Conservation (phyloP, 2,797 vertebrate genomes). For the Argentina silus region DNA sequence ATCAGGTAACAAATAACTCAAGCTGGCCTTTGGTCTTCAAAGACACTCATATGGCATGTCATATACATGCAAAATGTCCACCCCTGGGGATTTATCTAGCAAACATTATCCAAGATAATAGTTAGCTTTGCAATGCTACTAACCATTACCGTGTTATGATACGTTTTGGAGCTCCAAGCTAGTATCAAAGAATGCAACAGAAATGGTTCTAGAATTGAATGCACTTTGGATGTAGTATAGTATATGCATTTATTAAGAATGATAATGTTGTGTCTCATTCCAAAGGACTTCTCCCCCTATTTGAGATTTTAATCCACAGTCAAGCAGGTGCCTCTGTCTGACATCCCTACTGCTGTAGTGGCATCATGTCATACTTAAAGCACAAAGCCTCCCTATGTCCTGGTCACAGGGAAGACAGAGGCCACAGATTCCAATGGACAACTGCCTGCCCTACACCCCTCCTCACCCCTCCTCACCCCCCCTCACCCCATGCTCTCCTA, state of each 20-base stretch:
- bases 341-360: slow-evolving; percentile 39
- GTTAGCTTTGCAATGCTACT: slow-evolving; percentile 17
- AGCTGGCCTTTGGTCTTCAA: slow-evolving; percentile 41
- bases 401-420: slow-evolving; percentile 15
- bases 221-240: not conserved
- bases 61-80: slow-evolving; percentile 42
- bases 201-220: not conserved
- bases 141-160: not conserved
- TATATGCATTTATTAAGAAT: not conserved
- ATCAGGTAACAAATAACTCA: slow-evolving; percentile 54
- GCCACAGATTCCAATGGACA: slow-evolving; percentile 23
- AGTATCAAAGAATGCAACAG: not conserved
- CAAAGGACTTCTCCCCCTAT: not conserved
- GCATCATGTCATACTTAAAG: slow-evolving; percentile 29
- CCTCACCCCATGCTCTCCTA: too few relatives aligned
- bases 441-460: slow-evolving; percentile 23
- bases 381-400: slow-evolving; percentile 21
- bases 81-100: slow-evolving; percentile 21
- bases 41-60: slow-evolving; percentile 39
- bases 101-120: slow-evolving; percentile 19
- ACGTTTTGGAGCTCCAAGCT: not conserved
- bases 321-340: slow-evolving; percentile 46
- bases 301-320: slow-evolving; percentile 34
- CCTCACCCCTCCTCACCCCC: not conserved
- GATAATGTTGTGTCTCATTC: not conserved